phyloP scores from a whole-genome alignment of 2,888 invertebrate species.

The Polymixis lichenea region DNA sequence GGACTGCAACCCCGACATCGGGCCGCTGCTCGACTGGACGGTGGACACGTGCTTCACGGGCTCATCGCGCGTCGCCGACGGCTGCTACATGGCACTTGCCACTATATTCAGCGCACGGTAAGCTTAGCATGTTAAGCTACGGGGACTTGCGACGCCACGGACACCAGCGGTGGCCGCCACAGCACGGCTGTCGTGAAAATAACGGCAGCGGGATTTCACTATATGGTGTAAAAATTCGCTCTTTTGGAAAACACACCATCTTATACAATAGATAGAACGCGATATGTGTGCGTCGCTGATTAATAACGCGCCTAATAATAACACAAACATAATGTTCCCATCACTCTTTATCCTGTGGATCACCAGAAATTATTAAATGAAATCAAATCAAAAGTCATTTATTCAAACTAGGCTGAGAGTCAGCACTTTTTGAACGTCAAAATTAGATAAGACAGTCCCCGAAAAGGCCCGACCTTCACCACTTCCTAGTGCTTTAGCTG shows the following conservation, averaged over 20 bases:
- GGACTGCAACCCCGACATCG: slow-evolving; percentile 98
- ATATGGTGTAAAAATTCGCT: background rate
- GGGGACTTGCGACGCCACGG: background rate
- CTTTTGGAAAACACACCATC: background rate
- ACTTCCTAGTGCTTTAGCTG: too few relatives aligned
- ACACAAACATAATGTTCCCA: background rate
- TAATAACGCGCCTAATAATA: background rate
- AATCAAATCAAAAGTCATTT: too few relatives aligned
- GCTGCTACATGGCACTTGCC: slow-evolving; percentile 98
- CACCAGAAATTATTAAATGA: too few relatives aligned
- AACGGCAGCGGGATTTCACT: background rate
- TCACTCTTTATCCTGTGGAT: background rate
- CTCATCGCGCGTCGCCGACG: slow-evolving; percentile 96
- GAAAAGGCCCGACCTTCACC: too few relatives aligned
- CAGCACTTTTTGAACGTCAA: too few relatives aligned
- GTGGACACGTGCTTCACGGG: slow-evolving; percentile 99
- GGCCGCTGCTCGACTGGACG: slow-evolving; percentile 98
- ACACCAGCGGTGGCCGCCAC: background rate
- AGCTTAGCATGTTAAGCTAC: slow-evolving; percentile 52
- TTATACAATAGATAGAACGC: background rate
- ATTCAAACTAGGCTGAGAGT: too few relatives aligned
- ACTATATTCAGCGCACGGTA: slow-evolving; percentile 99
- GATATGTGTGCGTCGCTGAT: background rate
- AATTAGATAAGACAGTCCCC: too few relatives aligned
- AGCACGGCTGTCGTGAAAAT: background rate